Percentiles rank a stretch among this genome's conserved stretches.
Conservation (phyloP, 2,797 vertebrate species). For the Enteromius fasciolatus region DNA sequence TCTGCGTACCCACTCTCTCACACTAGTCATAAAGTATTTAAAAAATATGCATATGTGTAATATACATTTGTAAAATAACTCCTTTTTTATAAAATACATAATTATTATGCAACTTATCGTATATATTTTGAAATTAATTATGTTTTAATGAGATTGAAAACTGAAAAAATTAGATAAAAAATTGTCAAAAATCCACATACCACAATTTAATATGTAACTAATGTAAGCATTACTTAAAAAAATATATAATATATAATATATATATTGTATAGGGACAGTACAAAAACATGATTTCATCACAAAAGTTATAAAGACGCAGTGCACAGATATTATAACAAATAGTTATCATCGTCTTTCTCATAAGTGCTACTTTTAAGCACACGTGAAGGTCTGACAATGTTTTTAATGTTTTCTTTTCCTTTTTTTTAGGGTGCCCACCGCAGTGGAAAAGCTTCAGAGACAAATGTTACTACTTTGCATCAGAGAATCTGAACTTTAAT, state of each 20-base stretch:
- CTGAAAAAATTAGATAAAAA: no score
- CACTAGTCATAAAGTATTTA: no score
- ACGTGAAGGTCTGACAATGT: neutral
- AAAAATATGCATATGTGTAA: no score
- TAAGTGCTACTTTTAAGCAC: neutral
- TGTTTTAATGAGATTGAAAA: no score
- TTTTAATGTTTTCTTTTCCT: constrained; percentile 22
- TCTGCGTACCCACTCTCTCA: no score
- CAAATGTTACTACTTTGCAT: constrained; percentile 95
- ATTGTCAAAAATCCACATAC: neutral
- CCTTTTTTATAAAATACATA: no score
- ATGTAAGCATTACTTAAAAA: neutral
- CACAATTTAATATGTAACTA: neutral
- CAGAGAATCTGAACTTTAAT: constrained; percentile 85
- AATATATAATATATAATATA: neutral
- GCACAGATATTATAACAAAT: neutral
- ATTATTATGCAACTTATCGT: no score
- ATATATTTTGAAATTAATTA: no score
- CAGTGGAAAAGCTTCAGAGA: constrained; percentile 86
- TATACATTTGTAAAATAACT: no score
- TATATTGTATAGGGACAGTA: neutral
- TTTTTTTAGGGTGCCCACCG: constrained; percentile 83
- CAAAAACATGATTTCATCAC: neutral
- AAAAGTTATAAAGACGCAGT: neutral
- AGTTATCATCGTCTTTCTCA: neutral